Evolutionary conservation across 2,888 invertebrate species (phyloP), one percentile per base, ranked within the genome.

Genomic region (Drosophila imparisetae): DNA sequence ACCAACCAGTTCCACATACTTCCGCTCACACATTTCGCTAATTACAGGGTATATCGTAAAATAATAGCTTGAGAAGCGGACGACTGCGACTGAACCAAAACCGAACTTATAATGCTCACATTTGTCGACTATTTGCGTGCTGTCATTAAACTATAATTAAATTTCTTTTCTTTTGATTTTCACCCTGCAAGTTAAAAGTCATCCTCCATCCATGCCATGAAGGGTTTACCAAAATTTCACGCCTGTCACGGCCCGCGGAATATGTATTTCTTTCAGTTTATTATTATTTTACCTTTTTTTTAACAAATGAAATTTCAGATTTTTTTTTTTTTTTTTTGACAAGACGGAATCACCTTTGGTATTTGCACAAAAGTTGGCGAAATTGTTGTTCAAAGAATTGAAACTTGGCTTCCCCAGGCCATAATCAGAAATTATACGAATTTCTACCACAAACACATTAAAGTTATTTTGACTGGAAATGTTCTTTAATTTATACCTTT

Each of bases 121-220:
- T 76, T 79, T 80, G 80, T 77, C 81, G 78, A 89, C 89, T 85
- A 85, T 90, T 89, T 89, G 88, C 86, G 75, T 80, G 78, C 84
- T 78, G 86, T 79, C 85, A 83, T 80, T 82, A 85, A 78, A 74
- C 78, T 88, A 85, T 88, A 88, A 90, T 89, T 86, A 86, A 89
- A 86, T 86, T 86, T 90, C 86, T 86, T 85, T 85, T 81, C 89
- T 86, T 89, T 89, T 73, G 85, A 85, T 85, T 89, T 89, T 86
- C 89, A 86, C 89, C 89, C 85, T 67, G 63, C 72, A 86, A 85
- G 68, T 84, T 79, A 80, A 89, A 82, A 86, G 87, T 86, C 85
- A 86, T 86, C 72, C 75, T 80, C 76, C 68, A 62, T 64, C 61
- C 62, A 65, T 66, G 63, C 58, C 81, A 65, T 88, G 72, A 84